A percentile compares a stretch with the other conserved stretches of the same genome.
Evolutionary conservation across 2,797 vertebrate species (phyloP).

Genomic region (Spheniscus humboldti): DNA sequence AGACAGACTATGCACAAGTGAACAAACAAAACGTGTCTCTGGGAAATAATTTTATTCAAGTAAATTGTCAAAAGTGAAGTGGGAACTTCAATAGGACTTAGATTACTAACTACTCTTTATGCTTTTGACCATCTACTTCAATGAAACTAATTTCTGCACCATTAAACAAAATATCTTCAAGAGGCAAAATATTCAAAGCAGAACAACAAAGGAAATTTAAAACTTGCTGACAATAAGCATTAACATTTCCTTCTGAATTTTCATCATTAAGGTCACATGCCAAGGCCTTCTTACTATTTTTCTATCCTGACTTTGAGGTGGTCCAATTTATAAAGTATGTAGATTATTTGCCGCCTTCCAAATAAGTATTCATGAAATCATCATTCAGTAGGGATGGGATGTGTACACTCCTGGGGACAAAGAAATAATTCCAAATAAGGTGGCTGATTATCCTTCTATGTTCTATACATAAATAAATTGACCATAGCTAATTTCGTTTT

Average conservation of each 20-base stretch:
- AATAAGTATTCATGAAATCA: neutral
- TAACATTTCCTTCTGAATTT: slow-evolving; percentile 18
- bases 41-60: neutral
- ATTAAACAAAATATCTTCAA: neutral
- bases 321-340: neutral
- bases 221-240: neutral
- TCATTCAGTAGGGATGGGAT: neutral
- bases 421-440: slow-evolving; percentile 11
- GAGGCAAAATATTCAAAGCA: slow-evolving; percentile 5
- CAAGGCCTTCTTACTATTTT: neutral
- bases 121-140: neutral
- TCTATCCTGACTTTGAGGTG: neutral
- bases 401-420: neutral
- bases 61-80: neutral
- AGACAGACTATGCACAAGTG: neutral
- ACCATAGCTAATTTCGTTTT: slow-evolving; percentile 44
- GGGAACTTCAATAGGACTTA: neutral
- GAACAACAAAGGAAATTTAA: neutral
- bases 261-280: neutral
- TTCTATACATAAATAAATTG: slow-evolving; percentile 17
- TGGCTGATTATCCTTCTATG: slow-evolving; percentile 19
- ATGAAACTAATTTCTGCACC: neutral
- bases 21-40: neutral
- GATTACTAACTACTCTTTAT: neutral
- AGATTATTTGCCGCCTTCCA: neutral